Evolutionary conservation across 2,797 vertebrate genomes (phyloP), one percentile per base, ranked within the genome.

Genomic region (Amblyopsis hoosieri): DNA sequence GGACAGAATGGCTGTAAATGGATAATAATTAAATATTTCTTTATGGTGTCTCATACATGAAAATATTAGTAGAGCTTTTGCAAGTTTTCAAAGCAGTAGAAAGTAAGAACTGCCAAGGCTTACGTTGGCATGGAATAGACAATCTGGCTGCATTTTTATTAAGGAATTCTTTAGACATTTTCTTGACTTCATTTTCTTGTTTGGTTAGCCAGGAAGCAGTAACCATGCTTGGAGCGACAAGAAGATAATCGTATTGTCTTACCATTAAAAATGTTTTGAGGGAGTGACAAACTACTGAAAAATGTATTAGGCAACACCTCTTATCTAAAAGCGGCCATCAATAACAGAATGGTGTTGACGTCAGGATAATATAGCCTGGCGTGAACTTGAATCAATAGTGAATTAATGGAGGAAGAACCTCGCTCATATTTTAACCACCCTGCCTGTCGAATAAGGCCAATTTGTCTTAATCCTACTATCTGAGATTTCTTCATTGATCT

Each of bases 21-120:
- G 42, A 53, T 60, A 33, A 58, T 83, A 71, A 87, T 87, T 78
- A 74, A 79, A 82, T 81, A 42, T 75, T 63, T 56, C 15, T 45
- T 74, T 69, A 29, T 29, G 23, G 23, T 29, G 23, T 29, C 23
- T 29, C 23, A 29, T 29, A 29, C 23, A 29, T 29, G 23, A 29
- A 29, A 29, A 29, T 29, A 29, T 29, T 64, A 9, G 17, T 19
- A 15, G 19, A 19, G 17, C 50, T 50, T 9, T 52, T 19, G 8
- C 50, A 19, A 4, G 64, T 58, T 59, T 75, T 54, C 45, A 65
- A 31, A 55, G 23, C 50, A 66, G 68, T 68, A 0, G 52, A 29
- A 29, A 29, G 23, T 29, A 29, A 29, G 23, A 52, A 74, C 17
- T 0, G 29, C 48, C 17, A 14, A 23, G 17, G 42, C 45, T 19